Conservation (phyloP, 1,140 invertebrate genomes). For the Asobara japonica region DNA sequence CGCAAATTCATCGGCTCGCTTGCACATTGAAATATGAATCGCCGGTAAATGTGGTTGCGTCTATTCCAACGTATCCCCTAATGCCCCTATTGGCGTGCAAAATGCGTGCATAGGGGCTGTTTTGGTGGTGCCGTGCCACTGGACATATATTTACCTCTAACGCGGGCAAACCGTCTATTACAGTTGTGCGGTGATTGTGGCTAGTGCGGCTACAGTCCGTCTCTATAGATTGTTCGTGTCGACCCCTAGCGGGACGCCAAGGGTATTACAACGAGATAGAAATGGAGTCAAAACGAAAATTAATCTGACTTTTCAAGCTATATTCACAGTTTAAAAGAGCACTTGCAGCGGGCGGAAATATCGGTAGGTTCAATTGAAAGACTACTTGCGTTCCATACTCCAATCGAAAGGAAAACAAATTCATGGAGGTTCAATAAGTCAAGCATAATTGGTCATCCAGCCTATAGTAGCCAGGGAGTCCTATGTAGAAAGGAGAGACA, state of each 20-base stretch:
- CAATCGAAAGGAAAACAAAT: too few relatives aligned
- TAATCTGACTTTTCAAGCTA: too few relatives aligned
- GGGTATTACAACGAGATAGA: too few relatives aligned
- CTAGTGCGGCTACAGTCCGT: not conserved
- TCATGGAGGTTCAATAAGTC: too few relatives aligned
- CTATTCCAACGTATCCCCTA: not conserved
- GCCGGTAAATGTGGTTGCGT: not conserved
- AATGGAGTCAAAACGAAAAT: too few relatives aligned
- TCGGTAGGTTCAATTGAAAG: too few relatives aligned
- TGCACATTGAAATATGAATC: not conserved
- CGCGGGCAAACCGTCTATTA: not conserved
- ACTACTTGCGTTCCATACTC: too few relatives aligned
- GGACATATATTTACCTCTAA: not conserved
- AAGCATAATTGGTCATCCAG: too few relatives aligned
- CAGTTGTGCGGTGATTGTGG: constrained; percentile 1
- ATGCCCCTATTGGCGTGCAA: not conserved
- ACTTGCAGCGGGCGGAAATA: too few relatives aligned
- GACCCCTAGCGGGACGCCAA: not conserved
- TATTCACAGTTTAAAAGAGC: too few relatives aligned
- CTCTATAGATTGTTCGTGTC: not conserved
- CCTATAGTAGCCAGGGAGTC: too few relatives aligned
- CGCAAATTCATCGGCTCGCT: not conserved
- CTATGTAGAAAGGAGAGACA: too few relatives aligned
- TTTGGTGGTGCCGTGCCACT: not conserved
- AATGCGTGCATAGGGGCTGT: not conserved